These are phyloP conservation scores for Drosophila setifemur DNA, from an alignment of 1,140 invertebrate species.

Conservation along the genomic window DNA sequence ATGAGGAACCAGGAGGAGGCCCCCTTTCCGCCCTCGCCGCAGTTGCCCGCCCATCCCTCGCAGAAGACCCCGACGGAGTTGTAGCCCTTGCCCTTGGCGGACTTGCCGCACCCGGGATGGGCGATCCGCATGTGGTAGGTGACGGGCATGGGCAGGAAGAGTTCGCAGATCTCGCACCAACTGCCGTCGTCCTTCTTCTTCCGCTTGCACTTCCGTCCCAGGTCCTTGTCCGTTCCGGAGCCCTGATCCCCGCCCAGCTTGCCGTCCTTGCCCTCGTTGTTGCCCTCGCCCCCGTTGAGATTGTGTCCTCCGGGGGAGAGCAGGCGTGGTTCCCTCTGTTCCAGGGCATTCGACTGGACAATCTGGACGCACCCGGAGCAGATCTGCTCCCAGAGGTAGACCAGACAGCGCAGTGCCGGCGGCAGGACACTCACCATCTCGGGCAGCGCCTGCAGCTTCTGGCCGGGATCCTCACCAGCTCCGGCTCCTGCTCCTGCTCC, in stretches of 20 bases:
- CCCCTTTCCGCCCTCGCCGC: slow-evolving; percentile 92
- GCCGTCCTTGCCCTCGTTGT: slow-evolving; percentile 81
- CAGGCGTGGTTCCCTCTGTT: slow-evolving; percentile 61
- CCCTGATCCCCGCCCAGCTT: slow-evolving; percentile 10
- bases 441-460: slow-evolving; percentile 70
- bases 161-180: slow-evolving; percentile 93
- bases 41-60: slow-evolving; percentile 93
- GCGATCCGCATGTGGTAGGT: slow-evolving; percentile 95
- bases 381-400: slow-evolving; percentile 95
- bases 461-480: slow-evolving; percentile 4
- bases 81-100: slow-evolving; percentile 92
- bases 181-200: slow-evolving; percentile 84
- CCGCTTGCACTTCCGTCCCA: slow-evolving; percentile 83
- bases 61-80: slow-evolving; percentile 93
- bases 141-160: slow-evolving; percentile 87
- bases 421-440: slow-evolving; percentile 87
- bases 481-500: slow-evolving; percentile 11
- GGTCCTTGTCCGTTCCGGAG: slow-evolving; percentile 78
- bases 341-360: slow-evolving; percentile 74
- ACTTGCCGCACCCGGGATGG: slow-evolving; percentile 94
- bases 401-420: slow-evolving; percentile 91
- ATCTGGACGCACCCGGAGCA: slow-evolving; percentile 87
- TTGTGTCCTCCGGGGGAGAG: slow-evolving; percentile 39
- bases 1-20: slow-evolving; percentile 95
- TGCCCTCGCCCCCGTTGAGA: slow-evolving; percentile 51